Base-by-base conservation (phyloP, 2,113 vertebrate species). In the Peromyscus leucopus region DNA sequence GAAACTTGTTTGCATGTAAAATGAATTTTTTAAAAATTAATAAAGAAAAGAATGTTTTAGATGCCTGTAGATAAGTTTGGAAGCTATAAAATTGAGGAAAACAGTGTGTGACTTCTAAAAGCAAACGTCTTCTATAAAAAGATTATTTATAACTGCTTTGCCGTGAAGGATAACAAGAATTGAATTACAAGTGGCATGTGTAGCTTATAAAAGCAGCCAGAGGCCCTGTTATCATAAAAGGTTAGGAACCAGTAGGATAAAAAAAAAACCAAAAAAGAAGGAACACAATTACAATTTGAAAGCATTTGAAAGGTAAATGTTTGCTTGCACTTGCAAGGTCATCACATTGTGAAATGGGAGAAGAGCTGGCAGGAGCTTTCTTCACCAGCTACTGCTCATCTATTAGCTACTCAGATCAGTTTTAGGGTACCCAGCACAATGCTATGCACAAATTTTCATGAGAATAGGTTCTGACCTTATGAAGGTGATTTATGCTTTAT, bases 141-240 rank as follows among this genome's bases (percentile, higher is more conserved):
- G 79, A 90, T 97, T 97, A 90, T 91, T 96, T 95, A 95, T 96
- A 96, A 92, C 33, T 86, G 33, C 92, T 96, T 42, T 63, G 55
- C 92, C 76, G 83, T 21, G 12, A 95, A 95, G 61, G n/a, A 86
- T 96, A 89, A 96, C 65, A 95, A 51, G 89, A 92, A 84, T 88
- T 92, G 92, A 95, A 91, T 94, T 97, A 91, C 51, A 90, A 79
- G 39, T 93, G 86, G 74, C 93, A 85, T 67, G 22, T 85, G 85
- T 31, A 59, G 92, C 83, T 97, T 95, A 94, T 95, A 96, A 97
- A 96, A 96, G 83, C 93, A 96, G 51, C 92, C 39, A 71, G 76
- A 91, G 67, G 76, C 67, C 55, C 76, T 88, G 17, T 90, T 93
- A 76, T 82, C 79, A 83, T 91, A 71, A 96, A 94, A 95, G 80